phyloP scores from a whole-genome alignment of 2,797 vertebrate genomes.

The Lycodopsis pacificus region DNA sequence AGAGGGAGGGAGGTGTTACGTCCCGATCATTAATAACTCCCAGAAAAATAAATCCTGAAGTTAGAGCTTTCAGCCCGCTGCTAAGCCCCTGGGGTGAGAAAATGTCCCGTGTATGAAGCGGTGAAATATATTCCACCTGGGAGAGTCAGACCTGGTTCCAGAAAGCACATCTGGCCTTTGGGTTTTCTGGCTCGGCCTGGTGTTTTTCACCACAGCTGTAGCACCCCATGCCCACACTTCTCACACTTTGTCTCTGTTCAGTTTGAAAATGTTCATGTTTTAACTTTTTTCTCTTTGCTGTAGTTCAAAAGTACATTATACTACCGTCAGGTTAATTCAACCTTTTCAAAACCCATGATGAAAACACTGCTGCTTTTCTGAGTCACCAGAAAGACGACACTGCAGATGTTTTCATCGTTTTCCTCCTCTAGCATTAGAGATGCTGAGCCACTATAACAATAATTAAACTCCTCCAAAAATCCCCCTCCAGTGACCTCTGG shows the following conservation, averaged over 20 bases:
- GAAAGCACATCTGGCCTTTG: constrained; percentile 53
- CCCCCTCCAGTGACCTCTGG: constrained; percentile 22
- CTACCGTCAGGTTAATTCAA: constrained; percentile 9
- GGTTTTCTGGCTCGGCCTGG: constrained; percentile 51
- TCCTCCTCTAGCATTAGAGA: constrained; percentile 30
- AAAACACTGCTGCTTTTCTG: constrained; percentile 17
- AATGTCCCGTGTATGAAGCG: constrained; percentile 13
- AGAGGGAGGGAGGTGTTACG: constrained; percentile 43
- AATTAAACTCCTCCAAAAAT: constrained; percentile 45
- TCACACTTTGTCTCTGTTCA: constrained; percentile 16
- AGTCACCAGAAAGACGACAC: constrained; percentile 7
- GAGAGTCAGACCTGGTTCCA: constrained; percentile 32
- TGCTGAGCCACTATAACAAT: constrained; percentile 41
- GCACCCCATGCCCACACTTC: constrained; percentile 32
- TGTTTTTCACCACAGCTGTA: constrained; percentile 47
- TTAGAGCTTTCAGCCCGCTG: constrained; percentile 18
- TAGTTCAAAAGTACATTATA: constrained; percentile 5
- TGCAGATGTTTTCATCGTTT: constrained; percentile 6
- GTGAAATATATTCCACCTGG: constrained; percentile 49
- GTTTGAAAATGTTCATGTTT: constrained; percentile 9
- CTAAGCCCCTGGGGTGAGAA: constrained; percentile 11
- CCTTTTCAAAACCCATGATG: constrained; percentile 1
- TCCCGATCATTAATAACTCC: constrained; percentile 42
- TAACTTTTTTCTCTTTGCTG: neutral
- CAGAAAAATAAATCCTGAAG: constrained; percentile 21